phyloP scores from a whole-genome alignment of 2,888 invertebrate species.

The Coremacera marginata region DNA sequence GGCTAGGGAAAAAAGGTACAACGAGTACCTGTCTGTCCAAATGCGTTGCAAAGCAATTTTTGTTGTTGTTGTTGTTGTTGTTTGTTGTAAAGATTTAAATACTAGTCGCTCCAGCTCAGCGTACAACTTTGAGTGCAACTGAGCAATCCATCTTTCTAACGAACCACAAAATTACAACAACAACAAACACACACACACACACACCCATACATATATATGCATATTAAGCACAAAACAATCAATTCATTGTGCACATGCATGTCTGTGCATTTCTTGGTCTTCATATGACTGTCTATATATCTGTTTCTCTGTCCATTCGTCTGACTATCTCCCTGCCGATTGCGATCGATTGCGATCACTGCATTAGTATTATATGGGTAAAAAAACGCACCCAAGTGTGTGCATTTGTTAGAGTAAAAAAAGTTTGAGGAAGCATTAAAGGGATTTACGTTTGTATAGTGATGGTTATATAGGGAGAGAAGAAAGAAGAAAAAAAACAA shows the following conservation, averaged over 20 bases:
- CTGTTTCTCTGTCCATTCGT: neutral
- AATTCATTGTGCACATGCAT: conserved; percentile 43
- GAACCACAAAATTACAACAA: conserved; percentile 40
- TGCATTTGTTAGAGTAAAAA: neutral
- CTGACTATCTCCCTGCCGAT: neutral
- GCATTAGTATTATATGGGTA: conserved; percentile 1
- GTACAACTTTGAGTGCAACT: conserved; percentile 36
- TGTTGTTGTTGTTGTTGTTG: conserved; percentile 32
- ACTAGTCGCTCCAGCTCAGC: conserved; percentile 37
- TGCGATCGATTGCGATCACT: conserved; percentile 17
- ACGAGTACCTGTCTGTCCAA: conserved; percentile 62
- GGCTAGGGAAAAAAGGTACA: conserved; percentile 38
- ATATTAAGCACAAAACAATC: conserved; percentile 18
- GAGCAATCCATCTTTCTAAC: conserved; percentile 33
- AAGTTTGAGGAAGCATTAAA: neutral
- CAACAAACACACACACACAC: conserved; percentile 27
- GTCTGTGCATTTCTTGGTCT: conserved; percentile 49
- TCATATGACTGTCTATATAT: conserved; percentile 46
- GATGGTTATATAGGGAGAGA: neutral
- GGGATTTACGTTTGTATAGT: neutral
- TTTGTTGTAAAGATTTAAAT: conserved; percentile 36
- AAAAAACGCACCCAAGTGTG: neutral
- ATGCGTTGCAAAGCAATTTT: conserved; percentile 59
- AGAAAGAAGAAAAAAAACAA: neutral
- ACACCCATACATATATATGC: no score